Base-by-base conservation (phyloP, 2,797 vertebrate species). In the Microctenopoma stevenorrisi region DNA sequence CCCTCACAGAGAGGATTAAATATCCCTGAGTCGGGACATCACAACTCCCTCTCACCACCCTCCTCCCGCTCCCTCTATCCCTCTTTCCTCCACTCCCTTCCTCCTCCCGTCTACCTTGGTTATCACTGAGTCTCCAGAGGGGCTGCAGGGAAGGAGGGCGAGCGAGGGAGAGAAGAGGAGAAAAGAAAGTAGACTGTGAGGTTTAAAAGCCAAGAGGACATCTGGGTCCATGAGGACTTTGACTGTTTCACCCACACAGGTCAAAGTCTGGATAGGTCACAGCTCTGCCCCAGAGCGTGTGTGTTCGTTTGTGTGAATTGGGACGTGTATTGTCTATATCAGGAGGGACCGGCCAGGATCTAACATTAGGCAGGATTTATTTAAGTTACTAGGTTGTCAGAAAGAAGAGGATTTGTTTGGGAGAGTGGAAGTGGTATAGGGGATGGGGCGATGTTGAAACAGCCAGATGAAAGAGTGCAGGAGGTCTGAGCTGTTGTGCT, bases 21-120 rank as follows among this genome's bases (percentile, higher is more conserved):
- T 94, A 93, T 93, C 92, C 91, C 92, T 94, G 89, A 93, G 92
- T 94, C 89, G 88, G 91, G 88, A 93, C 91, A 93, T 92, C 90
- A 79, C 87, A 91, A 81, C 88, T 78, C 86, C 81, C 78, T 76
- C 79, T 74, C 84, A 50, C 72, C 64, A 43, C 68, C 62, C 68
- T 53, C 57, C 74, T 46, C 75, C 74, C 65, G 50, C 55, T 60
- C 70, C 76, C 62, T 35, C 74, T 64, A 54, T 28, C 79, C 68
- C 79, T 80, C 83, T 63, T 88, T 81, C 89, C 84, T 90, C 79
- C 51, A 44, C 85, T 86, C 88, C 78, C 86, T 91, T 91, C 88
- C 91, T 93, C 86, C 85, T 78, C 82, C 84, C 74, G 82, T 86
- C 89, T 69, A 72, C 82, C 73, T 78, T 82, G 80, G 91, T 93